Conservation (phyloP, 1,140 invertebrate species). For the Drosophila ambigua region DNA sequence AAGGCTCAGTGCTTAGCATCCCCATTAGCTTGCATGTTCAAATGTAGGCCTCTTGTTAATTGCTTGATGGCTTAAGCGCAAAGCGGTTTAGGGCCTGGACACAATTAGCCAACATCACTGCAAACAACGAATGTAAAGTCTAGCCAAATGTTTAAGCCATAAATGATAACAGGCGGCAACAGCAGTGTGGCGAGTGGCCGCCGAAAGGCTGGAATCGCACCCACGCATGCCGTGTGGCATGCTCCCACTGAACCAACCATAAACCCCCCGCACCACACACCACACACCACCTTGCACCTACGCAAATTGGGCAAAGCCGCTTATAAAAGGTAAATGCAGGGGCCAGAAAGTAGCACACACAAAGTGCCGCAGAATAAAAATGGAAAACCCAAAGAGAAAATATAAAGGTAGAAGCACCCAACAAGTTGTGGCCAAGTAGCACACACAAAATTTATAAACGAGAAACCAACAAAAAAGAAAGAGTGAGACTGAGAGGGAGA, state of each 20-base stretch:
- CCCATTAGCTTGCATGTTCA: constrained; percentile 9
- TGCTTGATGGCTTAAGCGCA: constrained; percentile 46
- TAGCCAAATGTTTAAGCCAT: constrained; percentile 78
- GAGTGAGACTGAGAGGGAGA: not conserved
- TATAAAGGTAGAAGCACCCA: constrained; percentile 22
- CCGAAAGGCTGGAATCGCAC: constrained; percentile 14
- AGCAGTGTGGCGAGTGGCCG: constrained; percentile 36
- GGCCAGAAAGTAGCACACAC: constrained; percentile 74
- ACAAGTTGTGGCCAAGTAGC: constrained; percentile 73
- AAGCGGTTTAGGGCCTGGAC: constrained; percentile 39
- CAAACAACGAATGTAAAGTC: constrained; percentile 40
- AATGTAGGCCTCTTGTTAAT: constrained; percentile 25
- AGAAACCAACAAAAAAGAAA: constrained; percentile 13
- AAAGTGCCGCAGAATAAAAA: constrained; percentile 53
- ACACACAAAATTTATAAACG: constrained; percentile 58
- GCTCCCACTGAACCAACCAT: constrained; percentile 8
- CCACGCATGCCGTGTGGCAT: constrained; percentile 3
- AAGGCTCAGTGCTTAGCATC: too few species aligned
- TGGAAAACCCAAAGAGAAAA: constrained; percentile 21
- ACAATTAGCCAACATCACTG: constrained; percentile 53
- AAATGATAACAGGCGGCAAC: constrained; percentile 75
- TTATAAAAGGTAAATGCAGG: constrained; percentile 79
- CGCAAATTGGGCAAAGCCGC: constrained; percentile 76
- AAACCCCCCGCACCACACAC: not conserved
- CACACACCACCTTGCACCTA: constrained; percentile 23